Base-by-base conservation (phyloP, 2,888 invertebrate genomes). In the Tachina grossa region DNA sequence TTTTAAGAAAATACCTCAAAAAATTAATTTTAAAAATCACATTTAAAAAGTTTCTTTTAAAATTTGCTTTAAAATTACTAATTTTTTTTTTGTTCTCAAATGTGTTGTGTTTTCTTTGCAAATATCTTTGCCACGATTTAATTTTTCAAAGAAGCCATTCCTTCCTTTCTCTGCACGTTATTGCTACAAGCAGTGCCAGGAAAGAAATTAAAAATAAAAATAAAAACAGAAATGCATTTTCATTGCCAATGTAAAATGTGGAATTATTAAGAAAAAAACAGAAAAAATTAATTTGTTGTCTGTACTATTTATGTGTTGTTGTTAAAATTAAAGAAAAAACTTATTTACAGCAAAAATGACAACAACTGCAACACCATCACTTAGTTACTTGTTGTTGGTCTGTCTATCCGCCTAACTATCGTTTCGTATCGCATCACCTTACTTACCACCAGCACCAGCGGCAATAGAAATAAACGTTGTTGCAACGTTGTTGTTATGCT, bases 401-500 rank as follows among this genome's bases (percentile, higher is more conserved):
- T 31, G 31, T 31, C 31, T 31, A 31, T 31, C 31, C 31, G 6
- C 6, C 31, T 31, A 6, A 31, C 31, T 6, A 74, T 63, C 51
- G 51, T 41, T 53, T 63, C 16, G 77, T 59, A 68, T 77, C 77
- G 22, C 61, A 71, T 79, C 75, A 76, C 61, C 16, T 59, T 53
- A 61, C 31, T 31, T 31, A 1, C 31, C 31, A 31, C 31, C 31
- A 31, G 55, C 59, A 75, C 75, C 81, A 76, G 16, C 76, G 76
- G 76, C 82, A 69, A 71, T 57, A 82, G 68, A 72, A 65, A 82
- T 76, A 71, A 82, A 78, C 78, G 55, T 59, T 77, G 68, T 45
- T 77, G 68, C 53, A 76, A 82, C 63, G 69, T 75, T 75, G 76
- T 81, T 81, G 74, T 76, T 76, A 82, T 82, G 82, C 82, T 76